Evolutionary conservation across 1,140 invertebrate species (phyloP).

Genomic region (Spodoptera frugiperda): DNA sequence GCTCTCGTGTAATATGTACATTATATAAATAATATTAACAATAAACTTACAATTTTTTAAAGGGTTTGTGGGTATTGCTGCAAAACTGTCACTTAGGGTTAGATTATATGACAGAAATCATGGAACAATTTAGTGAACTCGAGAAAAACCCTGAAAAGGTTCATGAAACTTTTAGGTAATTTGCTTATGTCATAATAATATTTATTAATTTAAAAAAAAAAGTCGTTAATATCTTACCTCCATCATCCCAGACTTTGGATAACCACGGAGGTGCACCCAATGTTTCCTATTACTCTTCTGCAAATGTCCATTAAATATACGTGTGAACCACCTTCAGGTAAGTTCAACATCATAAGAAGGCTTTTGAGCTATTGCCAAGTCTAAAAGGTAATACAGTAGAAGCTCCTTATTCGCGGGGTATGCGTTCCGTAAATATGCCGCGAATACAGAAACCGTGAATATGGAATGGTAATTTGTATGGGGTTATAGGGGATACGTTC

Average conservation of each 20-base stretch:
- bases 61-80: constrained; percentile 93
- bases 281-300: constrained; percentile 94
- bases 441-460: no score
- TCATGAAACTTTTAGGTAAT: constrained; percentile 76
- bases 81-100: constrained; percentile 97
- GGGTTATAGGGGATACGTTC: no score
- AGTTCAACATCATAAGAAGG: neutral
- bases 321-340: constrained; percentile 95
- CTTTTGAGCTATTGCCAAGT: no score
- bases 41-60: neutral
- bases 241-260: constrained; percentile 91
- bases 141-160: constrained; percentile 82
- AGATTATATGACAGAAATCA: constrained; percentile 95
- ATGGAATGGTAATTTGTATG: no score
- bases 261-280: constrained; percentile 94
- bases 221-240: constrained; percentile 8
- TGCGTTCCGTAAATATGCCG: no score
- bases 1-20: neutral
- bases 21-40: neutral
- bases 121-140: constrained; percentile 88
- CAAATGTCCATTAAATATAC: constrained; percentile 96
- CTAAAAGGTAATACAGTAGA: constrained; percentile 46
- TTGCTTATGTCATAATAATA: neutral
- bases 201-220: neutral
- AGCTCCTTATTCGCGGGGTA: no score